A percentile compares a stretch with the other conserved stretches of the same genome.
These are phyloP conservation scores for Rhagologus leucostigma DNA, from an alignment of 2,113 vertebrate genomes.

Conservation along the genomic window DNA sequence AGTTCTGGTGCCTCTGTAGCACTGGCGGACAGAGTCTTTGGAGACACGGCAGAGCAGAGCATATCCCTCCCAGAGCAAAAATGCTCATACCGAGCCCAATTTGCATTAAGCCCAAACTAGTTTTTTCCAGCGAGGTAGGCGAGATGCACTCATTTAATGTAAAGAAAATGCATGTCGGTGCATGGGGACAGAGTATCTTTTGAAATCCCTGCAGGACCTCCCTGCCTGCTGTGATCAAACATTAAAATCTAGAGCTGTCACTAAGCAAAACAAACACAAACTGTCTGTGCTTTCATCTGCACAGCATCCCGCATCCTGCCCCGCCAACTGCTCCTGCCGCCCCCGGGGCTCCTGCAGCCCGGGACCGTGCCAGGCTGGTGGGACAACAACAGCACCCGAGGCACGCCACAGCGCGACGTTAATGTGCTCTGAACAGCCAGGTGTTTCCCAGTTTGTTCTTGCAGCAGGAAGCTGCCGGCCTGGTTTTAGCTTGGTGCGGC, in stretches of 20 bases:
- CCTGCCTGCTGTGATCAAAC: constrained; percentile 47
- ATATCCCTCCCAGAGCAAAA: background rate
- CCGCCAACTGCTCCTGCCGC: fast-evolving
- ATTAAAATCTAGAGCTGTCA: constrained; percentile 28
- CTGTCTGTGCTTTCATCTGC: background rate
- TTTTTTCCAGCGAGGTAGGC: background rate
- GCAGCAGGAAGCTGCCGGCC: background rate
- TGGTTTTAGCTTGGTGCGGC: background rate
- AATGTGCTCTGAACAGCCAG: fast-evolving
- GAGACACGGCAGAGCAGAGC: background rate
- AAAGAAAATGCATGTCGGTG: background rate
- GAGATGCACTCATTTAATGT: background rate
- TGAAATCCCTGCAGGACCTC: constrained; percentile 52
- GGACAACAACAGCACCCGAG: background rate
- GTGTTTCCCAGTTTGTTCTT: background rate
- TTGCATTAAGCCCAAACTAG: background rate
- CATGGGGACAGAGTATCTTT: background rate
- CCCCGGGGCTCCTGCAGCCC: background rate
- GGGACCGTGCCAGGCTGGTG: background rate
- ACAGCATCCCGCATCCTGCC: background rate
- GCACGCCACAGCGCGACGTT: fast-evolving
- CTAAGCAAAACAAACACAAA: constrained; percentile 26
- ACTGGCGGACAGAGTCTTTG: background rate
- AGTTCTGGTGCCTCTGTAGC: fast-evolving
- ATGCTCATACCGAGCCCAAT: background rate